These are phyloP conservation scores for Illadopsis cleaveri DNA, from an alignment of 2,113 vertebrate genomes.

Conservation along the genomic window DNA sequence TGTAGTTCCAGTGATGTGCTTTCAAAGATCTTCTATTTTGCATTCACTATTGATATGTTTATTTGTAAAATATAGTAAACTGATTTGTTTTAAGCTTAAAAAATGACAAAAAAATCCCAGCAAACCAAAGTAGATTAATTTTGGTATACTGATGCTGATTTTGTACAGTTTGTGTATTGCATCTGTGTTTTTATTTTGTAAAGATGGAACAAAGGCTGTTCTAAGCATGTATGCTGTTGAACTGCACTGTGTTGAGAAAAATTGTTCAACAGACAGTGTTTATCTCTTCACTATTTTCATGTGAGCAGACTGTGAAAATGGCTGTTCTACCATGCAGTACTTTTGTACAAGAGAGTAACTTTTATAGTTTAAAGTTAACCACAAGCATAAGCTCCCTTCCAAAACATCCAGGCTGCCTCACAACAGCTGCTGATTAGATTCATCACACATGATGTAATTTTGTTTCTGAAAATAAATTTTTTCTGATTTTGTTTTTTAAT, in stretches of 20 bases:
- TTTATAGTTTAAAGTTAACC: background rate
- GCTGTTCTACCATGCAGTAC: constrained; percentile 35
- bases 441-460: background rate
- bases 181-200: constrained; percentile 56
- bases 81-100: constrained; percentile 56
- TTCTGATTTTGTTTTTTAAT: background rate
- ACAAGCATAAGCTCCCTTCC: background rate
- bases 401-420: constrained; percentile 19
- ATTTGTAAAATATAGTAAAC: constrained; percentile 72
- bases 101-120: background rate
- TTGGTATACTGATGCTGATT: constrained; percentile 65
- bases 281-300: constrained; percentile 42
- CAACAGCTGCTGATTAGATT: constrained; percentile 24
- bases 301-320: constrained; percentile 67
- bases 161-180: constrained; percentile 64
- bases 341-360: constrained; percentile 43
- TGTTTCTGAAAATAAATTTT: background rate
- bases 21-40: constrained; percentile 62
- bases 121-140: constrained; percentile 67
- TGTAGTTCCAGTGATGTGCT: constrained; percentile 50
- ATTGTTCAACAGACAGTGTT: constrained; percentile 48
- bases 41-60: constrained; percentile 42
- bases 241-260: constrained; percentile 56
- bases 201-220: constrained; percentile 32
- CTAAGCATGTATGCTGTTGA: constrained; percentile 12